Base-by-base conservation (phyloP, 2,888 invertebrate genomes). In the Tanypteryx hageni region DNA sequence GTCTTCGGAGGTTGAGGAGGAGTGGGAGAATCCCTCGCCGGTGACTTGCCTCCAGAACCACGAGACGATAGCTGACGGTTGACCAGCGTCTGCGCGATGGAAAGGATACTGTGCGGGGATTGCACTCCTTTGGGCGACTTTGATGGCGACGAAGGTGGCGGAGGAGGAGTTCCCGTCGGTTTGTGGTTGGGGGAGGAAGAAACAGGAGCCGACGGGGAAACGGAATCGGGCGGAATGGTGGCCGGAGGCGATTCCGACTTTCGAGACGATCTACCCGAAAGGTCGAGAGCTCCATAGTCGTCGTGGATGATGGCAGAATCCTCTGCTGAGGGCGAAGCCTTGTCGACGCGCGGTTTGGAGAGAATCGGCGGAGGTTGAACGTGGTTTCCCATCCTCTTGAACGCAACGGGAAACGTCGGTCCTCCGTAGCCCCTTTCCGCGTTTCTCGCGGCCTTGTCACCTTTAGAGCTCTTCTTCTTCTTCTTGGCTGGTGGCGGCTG, bases 251-350 rank as follows among this genome's bases (percentile, higher is more conserved):
- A 93, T n/a, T 93, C 93, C 68, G 94, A 94, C n/a, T 92, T 92
- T 13, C 94, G 93, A 9, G 94, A 94, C 2, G 95, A 95, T 93
- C 94, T 95, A 9, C 95, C 95, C 0, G 96, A 96, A 86, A 96
- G 94, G 94, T 96, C 96, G 92, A 96, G 94, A 31, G 96, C 96
- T 58, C 96, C 96, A 82, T 95, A 95, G 93, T 95, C 95, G 93
- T 96, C 96, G 93, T 95, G 95, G 82, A 95, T 94, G 57, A 95
- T 94, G 68, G 91, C 76, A 14, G 58, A 59, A 18, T 92, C 93
- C 4, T 92, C 93, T 11, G n/a, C 89, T 5, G 85, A 81, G 31
- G 64, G 59, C 0, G 86, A 86, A n/a, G 27, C 89, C 82, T 68
- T 92, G 31, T 44, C 68, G 5, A 61, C 76, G 22, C 89, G 27